Base-by-base conservation (phyloP, 2,113 vertebrate species). In the Microcebus jonahi region DNA sequence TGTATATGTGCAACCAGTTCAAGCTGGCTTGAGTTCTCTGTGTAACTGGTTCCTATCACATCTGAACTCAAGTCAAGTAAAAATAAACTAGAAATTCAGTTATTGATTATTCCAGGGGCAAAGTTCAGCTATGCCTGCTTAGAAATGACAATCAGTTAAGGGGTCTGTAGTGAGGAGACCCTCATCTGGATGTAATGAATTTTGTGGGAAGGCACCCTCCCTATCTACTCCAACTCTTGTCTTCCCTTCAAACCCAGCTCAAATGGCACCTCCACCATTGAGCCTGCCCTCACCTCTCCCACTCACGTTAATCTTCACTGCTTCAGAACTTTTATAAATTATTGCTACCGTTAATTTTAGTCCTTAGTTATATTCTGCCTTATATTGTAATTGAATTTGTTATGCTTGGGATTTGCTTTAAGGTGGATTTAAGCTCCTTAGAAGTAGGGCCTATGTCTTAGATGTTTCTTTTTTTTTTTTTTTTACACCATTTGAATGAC, bases 21-120 rank as follows among this genome's bases (percentile, higher is more conserved):
- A 88, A 73, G 71, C 21, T 14, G 11, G 42, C 48, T 63, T 77
- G 63, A 91, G 48, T 87, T 91, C 57, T 82, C 57, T 79, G 10
- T 76, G 48, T 89, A 67, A 15, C 53, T 50, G n/a, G 36, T 76
- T 88, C 55, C 53, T 39, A 70, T 13, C 12, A 93, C 31, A 71
- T 21, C 25, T 94, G 53, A 95, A 68, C 36, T 93, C 53, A 75
- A 83, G 45, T 63, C 75, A 94, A 91, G 27, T 25, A 88, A 53
- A 95, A 91, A 39, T 53, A 73, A 97, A 86, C 67, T 63, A 89
- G 25, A 96, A 25, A 91, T 36, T 96, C 59, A 75, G 9, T 93
- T 80, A 61, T 21, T 79, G 45, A 95, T 88, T 71, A 88, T 84
- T 68, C 29, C 57, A 86, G 79, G 15, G 63, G 48, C 25, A 90